These are phyloP conservation scores for Orthonyx spaldingii DNA, from an alignment of 2,113 vertebrate species.

Conservation along the genomic window DNA sequence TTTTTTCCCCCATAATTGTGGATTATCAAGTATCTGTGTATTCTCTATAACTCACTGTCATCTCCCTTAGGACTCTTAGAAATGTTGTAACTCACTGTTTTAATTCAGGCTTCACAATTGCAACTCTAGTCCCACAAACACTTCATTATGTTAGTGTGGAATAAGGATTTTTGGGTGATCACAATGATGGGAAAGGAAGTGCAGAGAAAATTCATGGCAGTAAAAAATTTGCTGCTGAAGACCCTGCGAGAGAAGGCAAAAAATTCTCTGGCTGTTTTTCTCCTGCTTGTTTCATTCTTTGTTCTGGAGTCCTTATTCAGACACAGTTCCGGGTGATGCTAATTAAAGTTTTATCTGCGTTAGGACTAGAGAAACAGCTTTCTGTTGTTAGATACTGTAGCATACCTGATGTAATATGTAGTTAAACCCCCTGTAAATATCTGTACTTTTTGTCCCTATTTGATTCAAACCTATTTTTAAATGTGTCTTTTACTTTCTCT, in stretches of 20 bases:
- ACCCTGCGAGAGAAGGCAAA: not conserved
- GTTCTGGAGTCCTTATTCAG: not conserved
- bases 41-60: not conserved
- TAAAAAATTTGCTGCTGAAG: constrained; percentile 3
- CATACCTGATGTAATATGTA: not conserved
- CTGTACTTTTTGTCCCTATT: not conserved
- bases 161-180: not conserved
- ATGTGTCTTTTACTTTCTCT: not conserved
- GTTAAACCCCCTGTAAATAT: not conserved
- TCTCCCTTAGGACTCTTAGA: constrained; percentile 11
- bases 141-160: not conserved
- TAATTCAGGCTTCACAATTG: not conserved
- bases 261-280: not conserved
- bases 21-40: not conserved
- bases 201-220: not conserved
- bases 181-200: constrained; percentile 33
- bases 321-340: not conserved
- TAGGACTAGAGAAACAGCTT: not conserved
- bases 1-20: not conserved
- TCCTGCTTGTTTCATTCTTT: not conserved
- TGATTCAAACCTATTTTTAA: not conserved
- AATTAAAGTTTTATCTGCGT: not conserved
- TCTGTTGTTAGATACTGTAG: not conserved
- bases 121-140: not conserved
- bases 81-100: constrained; percentile 6